Conservation (phyloP, 2,113 vertebrate species). For the Cathartes aura region DNA sequence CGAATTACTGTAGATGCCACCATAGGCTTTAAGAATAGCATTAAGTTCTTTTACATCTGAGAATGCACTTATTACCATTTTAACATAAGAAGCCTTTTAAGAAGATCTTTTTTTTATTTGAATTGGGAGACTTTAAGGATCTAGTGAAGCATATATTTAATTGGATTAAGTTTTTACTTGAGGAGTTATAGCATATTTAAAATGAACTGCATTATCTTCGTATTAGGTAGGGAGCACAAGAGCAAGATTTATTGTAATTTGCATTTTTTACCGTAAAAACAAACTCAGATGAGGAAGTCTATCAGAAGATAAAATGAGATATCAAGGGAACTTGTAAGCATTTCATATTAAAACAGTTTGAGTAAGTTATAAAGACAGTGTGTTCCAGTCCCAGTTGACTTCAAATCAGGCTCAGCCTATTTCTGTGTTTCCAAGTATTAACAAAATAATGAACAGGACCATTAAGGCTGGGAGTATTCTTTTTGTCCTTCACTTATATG, state of each 20-base stretch:
- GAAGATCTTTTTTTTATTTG: background rate
- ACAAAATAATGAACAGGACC: background rate
- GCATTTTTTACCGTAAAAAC: background rate
- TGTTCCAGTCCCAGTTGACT: background rate
- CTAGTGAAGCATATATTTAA: conserved; percentile 55
- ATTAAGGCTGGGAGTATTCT: background rate
- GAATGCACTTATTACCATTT: conserved; percentile 18
- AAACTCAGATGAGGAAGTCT: background rate
- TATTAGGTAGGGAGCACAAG: background rate
- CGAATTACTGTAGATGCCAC: background rate
- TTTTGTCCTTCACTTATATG: background rate
- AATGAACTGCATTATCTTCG: background rate
- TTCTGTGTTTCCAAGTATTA: background rate
- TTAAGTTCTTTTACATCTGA: conserved; percentile 4
- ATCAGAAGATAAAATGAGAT: background rate
- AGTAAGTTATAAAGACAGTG: background rate
- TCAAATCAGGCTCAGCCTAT: background rate
- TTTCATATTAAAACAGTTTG: background rate
- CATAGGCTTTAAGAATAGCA: conserved; percentile 29
- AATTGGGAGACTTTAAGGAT: background rate
- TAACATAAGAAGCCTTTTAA: background rate
- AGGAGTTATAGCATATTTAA: background rate
- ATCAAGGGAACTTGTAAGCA: background rate
- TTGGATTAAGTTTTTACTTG: conserved; percentile 51
- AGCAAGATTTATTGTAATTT: conserved; percentile 9